Base-by-base conservation (phyloP, 37 sponge, comb jelly and placozoan genomes). In the Geodia barretti region DNA sequence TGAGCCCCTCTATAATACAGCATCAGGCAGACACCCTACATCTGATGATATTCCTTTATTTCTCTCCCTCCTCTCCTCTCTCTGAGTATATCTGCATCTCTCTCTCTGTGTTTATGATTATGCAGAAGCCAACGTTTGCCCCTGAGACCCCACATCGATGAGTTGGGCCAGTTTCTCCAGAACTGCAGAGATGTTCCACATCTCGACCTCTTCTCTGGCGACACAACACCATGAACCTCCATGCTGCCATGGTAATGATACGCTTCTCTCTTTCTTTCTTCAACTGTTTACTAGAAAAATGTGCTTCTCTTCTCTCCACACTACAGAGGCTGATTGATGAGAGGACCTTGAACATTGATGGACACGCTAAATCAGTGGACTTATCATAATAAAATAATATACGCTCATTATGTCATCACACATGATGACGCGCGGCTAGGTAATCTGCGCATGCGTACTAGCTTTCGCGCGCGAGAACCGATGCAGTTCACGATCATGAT, bases 51-150 rank as follows among this genome's bases (percentile, higher is more conserved):
- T 14, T 14, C 14, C 54, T 14, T 14, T 47, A 7, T 14, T 14
- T 47, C n/a, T n/a, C n/a, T n/a, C n/a, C n/a, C n/a, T n/a, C n/a
- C n/a, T n/a, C n/a, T n/a, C n/a, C n/a, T n/a, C n/a, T n/a, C n/a
- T n/a, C n/a, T n/a, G n/a, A n/a, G n/a, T n/a, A n/a, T n/a, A n/a
- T n/a, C n/a, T n/a, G n/a, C n/a, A n/a, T n/a, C n/a, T n/a, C n/a
- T n/a, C n/a, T n/a, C n/a, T 47, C 54, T 14, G 11, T 47, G 11
- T 47, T 14, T 47, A 47, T 14, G 30, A 39, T 41, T 0, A 0
- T 72, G 21, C 42, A 86, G 87, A 86, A 79, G 31, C 87, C 87
- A 26, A 63, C 87, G 0, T 86, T 86, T 86, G 73, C 80, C 8
- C 34, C 39, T 59, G 3, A 14, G 41, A 37, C 84, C n/a, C 58